Evolutionary conservation across 2,888 invertebrate genomes (phyloP), one percentile per base, ranked within the genome.

Genomic region (Spisula solida): DNA sequence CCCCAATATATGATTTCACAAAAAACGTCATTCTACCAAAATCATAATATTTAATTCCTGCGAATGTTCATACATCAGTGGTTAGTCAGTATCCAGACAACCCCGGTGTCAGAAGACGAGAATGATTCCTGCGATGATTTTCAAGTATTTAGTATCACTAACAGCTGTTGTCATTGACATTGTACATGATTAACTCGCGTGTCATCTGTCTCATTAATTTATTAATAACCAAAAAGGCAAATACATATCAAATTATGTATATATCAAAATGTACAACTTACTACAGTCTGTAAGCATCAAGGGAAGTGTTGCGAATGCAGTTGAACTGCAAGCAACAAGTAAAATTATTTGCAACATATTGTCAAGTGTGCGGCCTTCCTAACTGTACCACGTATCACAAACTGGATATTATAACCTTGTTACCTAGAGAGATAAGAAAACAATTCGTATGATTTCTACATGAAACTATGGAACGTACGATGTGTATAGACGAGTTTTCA

Each of bases 281-380:
- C 83, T 83, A 31, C 83, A 83, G 83, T 83, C 83, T 8, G 25
- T 25, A 16, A 75, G 51, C 29, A 70, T 75, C 31, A 83, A 51
- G 16, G 70, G 83, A 55, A 83, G 16, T 8, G 14, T 0, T 25
- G 56, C 56, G 51, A 34, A 75, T 16, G 75, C 75, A 75, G 29
- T 34, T 1, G 75, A 12, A 75, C 29, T 31, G 75, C 75, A 75
- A 10, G 34, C 75, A 34, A 75, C 75, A 14, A 75, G 34, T 34
- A 75, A 5, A 34, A 31, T 5, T 31, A 75, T 18, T 31, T 31
- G 29, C 75, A 75, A 75, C 75, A 75, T 75, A 34, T 75, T 34
- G 29, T 0, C 34, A 75, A 34, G 60, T n/a, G 1, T 16, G 14
- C 31, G 20, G 34, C 1, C 34, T 0, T 34, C 14, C 0, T 34